Base-by-base conservation (phyloP, 2,888 invertebrate species). In the Chrysina gloriosa region DNA sequence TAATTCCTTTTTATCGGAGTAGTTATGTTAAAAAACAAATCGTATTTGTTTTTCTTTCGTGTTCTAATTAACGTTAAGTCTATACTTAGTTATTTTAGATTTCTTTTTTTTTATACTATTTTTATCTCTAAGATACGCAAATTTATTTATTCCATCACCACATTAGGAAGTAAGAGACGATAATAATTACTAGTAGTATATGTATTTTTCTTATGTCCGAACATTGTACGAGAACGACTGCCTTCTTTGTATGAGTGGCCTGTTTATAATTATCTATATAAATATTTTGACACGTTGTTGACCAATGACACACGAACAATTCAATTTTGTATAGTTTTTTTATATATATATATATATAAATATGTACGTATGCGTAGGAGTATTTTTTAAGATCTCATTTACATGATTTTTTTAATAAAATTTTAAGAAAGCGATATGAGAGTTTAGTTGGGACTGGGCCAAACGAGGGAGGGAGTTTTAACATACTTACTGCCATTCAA, bases 321-420 rank as follows among this genome's bases (percentile, higher is more conserved):
- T 45, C 16, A 14, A 36, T 9, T 11, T 27, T 61, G 27, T 61
- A 61, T 36, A 61, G 27, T 61, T 45, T 31, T 52, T 16, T 52
- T 52, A 31, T 52, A 31, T 52, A 31, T n/a, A 7, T 19, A 14
- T 31, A 31, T 39, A 39, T 36, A 27, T 61, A 29, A 42, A 45
- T 23, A 27, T 27, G 16, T 45, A 45, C 7, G 29, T 31, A 19
- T 61, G 14, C 42, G 3, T 42, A 61, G 27, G 11, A 2, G 27
- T 61, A 42, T 58, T 58, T n/a, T 42, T 61, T 61, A 61, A 61
- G 58, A 61, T 61, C 58, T 61, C 58, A 61, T 61, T 61, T 61
- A 39, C 42, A 42, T 61, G 25, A 39, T 58, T 25, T 61, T 61
- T 61, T 25, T 58, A 61, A 61, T 61, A 61, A 61, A 61, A 42